These are phyloP conservation scores for Anguilla obscura DNA, from an alignment of 2,797 vertebrate species.

Conservation along the genomic window DNA sequence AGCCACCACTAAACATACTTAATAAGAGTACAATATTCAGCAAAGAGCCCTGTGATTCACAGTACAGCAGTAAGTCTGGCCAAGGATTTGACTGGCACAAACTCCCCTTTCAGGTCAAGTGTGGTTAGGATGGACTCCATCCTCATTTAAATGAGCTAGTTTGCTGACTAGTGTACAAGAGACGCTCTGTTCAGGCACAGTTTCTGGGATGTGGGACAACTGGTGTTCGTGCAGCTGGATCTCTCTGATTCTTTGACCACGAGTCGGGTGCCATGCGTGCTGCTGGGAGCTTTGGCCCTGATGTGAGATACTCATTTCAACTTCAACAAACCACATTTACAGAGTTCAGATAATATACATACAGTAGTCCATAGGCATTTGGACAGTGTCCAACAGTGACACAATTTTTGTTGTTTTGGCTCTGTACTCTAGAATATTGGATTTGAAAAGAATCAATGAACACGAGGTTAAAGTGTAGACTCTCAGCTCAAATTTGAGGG, in stretches of 20 bases:
- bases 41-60: conserved; percentile 22
- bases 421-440: too few species aligned
- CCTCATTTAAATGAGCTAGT: not conserved
- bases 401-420: too few species aligned
- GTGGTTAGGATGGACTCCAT: not conserved
- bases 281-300: not conserved
- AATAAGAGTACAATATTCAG: conserved; percentile 33
- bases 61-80: conserved; percentile 17
- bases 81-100: not conserved
- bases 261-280: not conserved
- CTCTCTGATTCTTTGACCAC: not conserved
- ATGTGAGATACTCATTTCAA: not conserved
- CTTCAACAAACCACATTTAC: not conserved
- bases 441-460: too few species aligned
- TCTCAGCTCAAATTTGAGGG: too few species aligned
- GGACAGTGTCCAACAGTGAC: too few species aligned
- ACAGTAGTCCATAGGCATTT: too few species aligned
- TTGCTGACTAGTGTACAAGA: not conserved
- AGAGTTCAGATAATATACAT: too few species aligned
- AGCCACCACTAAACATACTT: not conserved
- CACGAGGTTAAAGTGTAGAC: too few species aligned
- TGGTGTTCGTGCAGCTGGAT: not conserved
- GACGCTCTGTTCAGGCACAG: conserved; percentile 2
- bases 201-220: not conserved
- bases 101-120: conserved; percentile 6